These are phyloP conservation scores for Heteromormyrus szaboi DNA, from an alignment of 2,797 vertebrate species.

Conservation along the genomic window DNA sequence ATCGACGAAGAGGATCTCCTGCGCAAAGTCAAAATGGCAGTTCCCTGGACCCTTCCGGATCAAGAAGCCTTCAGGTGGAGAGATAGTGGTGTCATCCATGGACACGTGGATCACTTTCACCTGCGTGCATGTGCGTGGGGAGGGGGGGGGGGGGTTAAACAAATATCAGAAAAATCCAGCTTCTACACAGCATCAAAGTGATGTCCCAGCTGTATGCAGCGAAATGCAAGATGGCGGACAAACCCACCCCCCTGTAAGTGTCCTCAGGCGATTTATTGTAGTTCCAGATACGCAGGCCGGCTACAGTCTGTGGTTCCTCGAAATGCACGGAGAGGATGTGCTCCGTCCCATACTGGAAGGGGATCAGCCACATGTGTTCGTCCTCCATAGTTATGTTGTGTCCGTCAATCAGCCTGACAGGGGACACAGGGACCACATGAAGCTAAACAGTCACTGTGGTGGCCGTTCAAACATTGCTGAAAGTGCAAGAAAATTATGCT, in stretches of 20 bases:
- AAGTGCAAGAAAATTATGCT: background rate
- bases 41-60: slow-evolving; percentile 90
- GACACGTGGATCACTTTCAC: slow-evolving; percentile 75
- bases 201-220: background rate
- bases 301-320: slow-evolving; percentile 66
- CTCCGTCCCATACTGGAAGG: slow-evolving; percentile 74
- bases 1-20: slow-evolving; percentile 90
- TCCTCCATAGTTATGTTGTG: slow-evolving; percentile 86
- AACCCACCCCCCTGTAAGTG: slow-evolving; percentile 91
- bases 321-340: slow-evolving; percentile 76
- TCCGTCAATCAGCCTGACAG: slow-evolving; percentile 79
- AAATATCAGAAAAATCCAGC: background rate
- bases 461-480: background rate
- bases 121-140: slow-evolving; percentile 45
- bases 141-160: background rate
- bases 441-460: background rate
- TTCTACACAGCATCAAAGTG: background rate
- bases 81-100: slow-evolving; percentile 75
- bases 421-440: background rate
- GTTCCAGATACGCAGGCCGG: slow-evolving; percentile 94
- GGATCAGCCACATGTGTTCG: slow-evolving; percentile 93
- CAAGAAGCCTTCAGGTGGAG: slow-evolving; percentile 80
- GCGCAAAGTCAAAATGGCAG: slow-evolving; percentile 96
- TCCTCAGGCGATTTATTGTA: slow-evolving; percentile 97
- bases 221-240: background rate